phyloP scores from a whole-genome alignment of 1,140 invertebrate genomes.

The Calliopsis andreniformis region DNA sequence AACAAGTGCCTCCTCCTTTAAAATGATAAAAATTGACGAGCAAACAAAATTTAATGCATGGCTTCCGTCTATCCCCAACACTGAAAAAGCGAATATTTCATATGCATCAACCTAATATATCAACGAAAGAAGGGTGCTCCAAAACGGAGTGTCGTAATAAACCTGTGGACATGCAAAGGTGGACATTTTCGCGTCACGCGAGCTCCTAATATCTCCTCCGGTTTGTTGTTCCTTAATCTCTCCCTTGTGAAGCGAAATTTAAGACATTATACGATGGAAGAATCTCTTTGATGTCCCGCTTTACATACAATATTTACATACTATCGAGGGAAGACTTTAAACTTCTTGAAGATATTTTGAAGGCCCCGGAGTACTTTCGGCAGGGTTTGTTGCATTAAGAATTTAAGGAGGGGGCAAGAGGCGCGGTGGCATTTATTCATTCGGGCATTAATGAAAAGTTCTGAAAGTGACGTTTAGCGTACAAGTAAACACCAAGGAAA shows the following conservation, averaged over 20 bases:
- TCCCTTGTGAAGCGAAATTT: conserved; percentile 56
- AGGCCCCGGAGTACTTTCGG: conserved; percentile 62
- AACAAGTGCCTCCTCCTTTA: too few relatives aligned
- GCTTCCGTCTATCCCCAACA: too few relatives aligned
- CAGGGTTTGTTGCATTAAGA: conserved; percentile 64
- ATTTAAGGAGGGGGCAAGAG: conserved; percentile 46
- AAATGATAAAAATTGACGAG: too few relatives aligned
- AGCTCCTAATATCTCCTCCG: conserved; percentile 18
- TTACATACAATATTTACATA: conserved; percentile 68
- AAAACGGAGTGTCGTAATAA: background rate
- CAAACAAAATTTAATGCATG: too few relatives aligned
- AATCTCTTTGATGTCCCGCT: conserved; percentile 65
- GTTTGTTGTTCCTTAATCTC: conserved; percentile 59
- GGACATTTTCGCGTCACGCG: conserved; percentile 32
- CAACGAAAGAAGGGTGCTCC: background rate
- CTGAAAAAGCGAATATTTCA: too few relatives aligned
- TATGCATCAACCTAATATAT: too few relatives aligned
- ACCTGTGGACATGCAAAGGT: background rate
- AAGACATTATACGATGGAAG: conserved; percentile 59
- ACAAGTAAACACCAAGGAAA: conserved; percentile 13
- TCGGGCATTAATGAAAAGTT: conserved; percentile 66
- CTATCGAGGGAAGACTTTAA: conserved; percentile 67
- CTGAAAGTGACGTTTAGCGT: conserved; percentile 35
- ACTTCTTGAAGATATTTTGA: conserved; percentile 68
- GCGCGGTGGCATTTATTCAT: conserved; percentile 64